Conservation (phyloP, 37 sponge, comb jelly and placozoan genomes). For the Bolinopsis microptera region DNA sequence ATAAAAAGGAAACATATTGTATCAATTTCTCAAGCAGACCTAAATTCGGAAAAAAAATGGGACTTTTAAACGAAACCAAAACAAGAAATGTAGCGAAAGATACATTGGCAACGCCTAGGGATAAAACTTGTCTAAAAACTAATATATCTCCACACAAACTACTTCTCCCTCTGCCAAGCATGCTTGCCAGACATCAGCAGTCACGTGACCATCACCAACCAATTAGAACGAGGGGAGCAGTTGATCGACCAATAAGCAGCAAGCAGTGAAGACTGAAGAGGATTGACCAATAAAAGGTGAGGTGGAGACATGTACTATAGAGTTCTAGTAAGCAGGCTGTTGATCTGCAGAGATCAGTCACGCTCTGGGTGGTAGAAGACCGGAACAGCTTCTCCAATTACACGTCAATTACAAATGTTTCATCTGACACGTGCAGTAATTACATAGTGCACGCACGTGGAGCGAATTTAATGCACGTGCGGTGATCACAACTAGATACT, state of each 20-base stretch:
- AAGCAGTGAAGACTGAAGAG: neutral
- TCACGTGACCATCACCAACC: neutral
- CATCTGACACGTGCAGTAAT: neutral
- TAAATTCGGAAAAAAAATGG: too few species aligned
- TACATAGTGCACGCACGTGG: neutral
- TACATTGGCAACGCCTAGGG: neutral
- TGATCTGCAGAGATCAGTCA: neutral
- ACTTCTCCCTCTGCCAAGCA: neutral
- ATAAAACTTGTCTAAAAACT: neutral
- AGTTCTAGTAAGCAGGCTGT: slow-evolving; percentile 41
- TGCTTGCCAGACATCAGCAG: neutral
- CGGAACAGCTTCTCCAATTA: neutral
- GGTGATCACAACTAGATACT: too few species aligned
- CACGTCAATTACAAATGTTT: neutral
- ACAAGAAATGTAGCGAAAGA: neutral
- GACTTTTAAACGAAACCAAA: too few species aligned
- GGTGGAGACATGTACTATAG: neutral
- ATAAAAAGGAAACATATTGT: too few species aligned
- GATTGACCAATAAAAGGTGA: neutral
- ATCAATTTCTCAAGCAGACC: too few species aligned
- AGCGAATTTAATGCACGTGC: neutral
- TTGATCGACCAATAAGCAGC: neutral
- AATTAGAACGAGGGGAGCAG: neutral
- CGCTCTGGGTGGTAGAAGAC: neutral
- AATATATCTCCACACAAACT: neutral